Evolutionary conservation across 1,140 invertebrate genomes (phyloP).

Genomic region (Leptinotarsa lineolata): DNA sequence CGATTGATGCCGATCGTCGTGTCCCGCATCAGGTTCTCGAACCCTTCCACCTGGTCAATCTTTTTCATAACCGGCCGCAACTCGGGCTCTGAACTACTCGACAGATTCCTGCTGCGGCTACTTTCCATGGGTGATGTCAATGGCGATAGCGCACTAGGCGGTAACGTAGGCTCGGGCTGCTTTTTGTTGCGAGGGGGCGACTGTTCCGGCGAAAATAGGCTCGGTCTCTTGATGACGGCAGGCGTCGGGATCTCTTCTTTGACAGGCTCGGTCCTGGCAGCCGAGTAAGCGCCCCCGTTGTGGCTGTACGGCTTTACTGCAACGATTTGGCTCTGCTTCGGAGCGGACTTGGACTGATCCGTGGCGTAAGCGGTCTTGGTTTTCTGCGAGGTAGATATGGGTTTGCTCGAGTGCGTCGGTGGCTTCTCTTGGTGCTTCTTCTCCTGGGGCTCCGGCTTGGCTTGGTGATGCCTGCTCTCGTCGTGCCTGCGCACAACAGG

Average conservation of each 20-base stretch:
- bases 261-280: conserved; percentile 36
- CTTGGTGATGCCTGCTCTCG: too few species aligned
- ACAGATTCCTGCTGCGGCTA: conserved; percentile 42
- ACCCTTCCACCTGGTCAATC: conserved; percentile 55
- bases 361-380: conserved; percentile 48
- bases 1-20: conserved; percentile 42
- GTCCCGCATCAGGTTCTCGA: conserved; percentile 54
- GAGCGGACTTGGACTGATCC: conserved; percentile 52
- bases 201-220: conserved; percentile 61
- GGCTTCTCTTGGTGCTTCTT: too few species aligned
- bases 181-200: not conserved
- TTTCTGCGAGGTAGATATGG: conserved; percentile 52
- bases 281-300: conserved; percentile 40
- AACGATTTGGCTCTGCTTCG: conserved; percentile 36
- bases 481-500: too few species aligned
- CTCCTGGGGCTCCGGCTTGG: too few species aligned
- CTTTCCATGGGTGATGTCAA: conserved; percentile 46
- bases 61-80: conserved; percentile 54
- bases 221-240: conserved; percentile 49
- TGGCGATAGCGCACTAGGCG: conserved; percentile 39
- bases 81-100: conserved; percentile 55
- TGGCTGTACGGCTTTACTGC: conserved; percentile 33
- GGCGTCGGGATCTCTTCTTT: conserved; percentile 46
- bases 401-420: not conserved
- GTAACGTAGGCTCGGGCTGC: conserved; percentile 20